Evolutionary conservation across 2,797 vertebrate species (phyloP), one percentile per base, ranked within the genome.

Genomic region (Mustela erminea): DNA sequence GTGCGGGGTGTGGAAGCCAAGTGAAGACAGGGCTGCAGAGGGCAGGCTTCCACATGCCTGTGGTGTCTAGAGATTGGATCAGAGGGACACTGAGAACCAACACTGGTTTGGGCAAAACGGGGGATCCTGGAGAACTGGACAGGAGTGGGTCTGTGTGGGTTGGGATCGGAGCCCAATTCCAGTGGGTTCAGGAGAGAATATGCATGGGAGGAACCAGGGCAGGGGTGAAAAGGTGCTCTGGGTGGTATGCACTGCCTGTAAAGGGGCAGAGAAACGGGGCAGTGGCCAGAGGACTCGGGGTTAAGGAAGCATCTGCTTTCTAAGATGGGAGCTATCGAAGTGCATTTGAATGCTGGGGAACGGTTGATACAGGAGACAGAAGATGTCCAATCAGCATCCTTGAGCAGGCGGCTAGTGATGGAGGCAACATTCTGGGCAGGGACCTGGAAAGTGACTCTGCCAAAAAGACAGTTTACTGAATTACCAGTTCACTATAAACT

Each of bases 341-440:
- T 2, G 29, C 1, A 41, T 38, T 25, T 77, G 82, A 29, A 10
- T 3, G 11, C 23, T 12, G 25, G 38, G 15, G 5, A 10, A 5
- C 1, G 4, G 54, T 12, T 62, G 43, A 18, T 12, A 6, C 54
- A 15, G 38, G 38, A 27, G 3, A 90, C 29, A 77, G 25, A 70
- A 21, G 15, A 7, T 18, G 58, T 49, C 70, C 12, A 0, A 15
- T 43, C 35, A 7, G 23, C 23, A 38, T 25, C 70, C 38, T 25
- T 21, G 70, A 74, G 70, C 70, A 27, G 23, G 21, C 4, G 4
- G 23, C 70, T 27, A 3, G 38, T 20, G 46, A 84, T 20, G n/a
- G 38, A 20, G 5, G 6, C 0, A 7, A 7, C 35, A 4, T 49
- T n/a, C 14, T 1, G 15, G 58, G 25, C 11, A 4, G 70, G 35